These are phyloP conservation scores for Chelonus insularis DNA, from an alignment of 1,140 invertebrate species.

Conservation along the genomic window DNA sequence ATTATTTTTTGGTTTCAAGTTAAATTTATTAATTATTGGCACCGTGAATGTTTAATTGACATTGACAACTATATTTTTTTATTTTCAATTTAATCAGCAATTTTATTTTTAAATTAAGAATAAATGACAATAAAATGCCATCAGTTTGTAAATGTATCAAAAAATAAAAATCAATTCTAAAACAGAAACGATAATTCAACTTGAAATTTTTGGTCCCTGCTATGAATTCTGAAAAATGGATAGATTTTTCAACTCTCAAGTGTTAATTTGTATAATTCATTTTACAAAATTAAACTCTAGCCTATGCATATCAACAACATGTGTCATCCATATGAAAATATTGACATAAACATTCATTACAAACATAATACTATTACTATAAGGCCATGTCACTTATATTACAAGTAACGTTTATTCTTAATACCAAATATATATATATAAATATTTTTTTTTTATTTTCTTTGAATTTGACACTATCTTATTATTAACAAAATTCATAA, in stretches of 20 bases:
- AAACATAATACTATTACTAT: conserved; percentile 27
- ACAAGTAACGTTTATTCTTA: conserved; percentile 11
- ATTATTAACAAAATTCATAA: neutral
- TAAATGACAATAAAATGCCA: neutral
- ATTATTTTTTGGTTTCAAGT: no score
- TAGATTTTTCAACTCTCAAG: conserved; percentile 20
- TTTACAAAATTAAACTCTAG: conserved; percentile 12
- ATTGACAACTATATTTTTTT: neutral
- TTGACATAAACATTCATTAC: conserved; percentile 22
- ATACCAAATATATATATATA: no score
- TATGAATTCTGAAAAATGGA: neutral
- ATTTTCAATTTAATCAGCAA: neutral
- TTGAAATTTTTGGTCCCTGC: conserved; percentile 15
- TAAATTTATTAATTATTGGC: conserved; percentile 1
- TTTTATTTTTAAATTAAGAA: conserved; percentile 10
- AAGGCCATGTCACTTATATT: conserved; percentile 22
- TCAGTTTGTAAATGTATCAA: conserved; percentile 5
- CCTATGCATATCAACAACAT: conserved; percentile 30
- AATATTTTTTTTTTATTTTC: no score
- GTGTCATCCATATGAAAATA: conserved; percentile 26
- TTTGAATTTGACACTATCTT: neutral
- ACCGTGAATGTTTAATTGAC: conserved; percentile 9
- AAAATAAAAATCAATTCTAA: neutral
- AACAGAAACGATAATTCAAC: neutral
- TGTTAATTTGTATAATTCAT: neutral